These are phyloP conservation scores for Gnatocerus cornutus DNA, from an alignment of 2,888 invertebrate species.

Conservation along the genomic window DNA sequence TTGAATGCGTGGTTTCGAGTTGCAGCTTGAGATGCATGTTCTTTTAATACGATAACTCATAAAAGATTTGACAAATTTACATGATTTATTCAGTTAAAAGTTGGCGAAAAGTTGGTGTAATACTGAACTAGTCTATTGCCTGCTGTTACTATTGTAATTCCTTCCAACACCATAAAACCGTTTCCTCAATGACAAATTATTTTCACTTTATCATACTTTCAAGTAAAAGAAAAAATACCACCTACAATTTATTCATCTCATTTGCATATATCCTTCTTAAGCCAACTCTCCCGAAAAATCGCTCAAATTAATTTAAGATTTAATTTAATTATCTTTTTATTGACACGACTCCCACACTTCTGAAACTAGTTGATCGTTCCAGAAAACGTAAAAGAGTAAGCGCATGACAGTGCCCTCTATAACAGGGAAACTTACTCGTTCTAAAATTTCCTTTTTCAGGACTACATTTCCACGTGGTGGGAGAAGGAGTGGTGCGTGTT, in stretches of 20 bases:
- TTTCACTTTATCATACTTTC: constrained; percentile 21
- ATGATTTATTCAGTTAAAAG: constrained; percentile 45
- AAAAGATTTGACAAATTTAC: constrained; percentile 45
- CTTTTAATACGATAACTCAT: constrained; percentile 45
- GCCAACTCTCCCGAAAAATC: constrained; percentile 26
- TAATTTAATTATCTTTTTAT: constrained; percentile 33
- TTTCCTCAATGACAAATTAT: constrained; percentile 24
- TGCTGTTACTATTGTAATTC: constrained; percentile 10
- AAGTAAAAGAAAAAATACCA: constrained; percentile 23
- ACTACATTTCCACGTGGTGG: constrained; percentile 94
- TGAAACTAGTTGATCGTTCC: constrained; percentile 30
- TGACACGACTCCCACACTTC: constrained; percentile 15
- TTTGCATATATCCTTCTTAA: constrained; percentile 37
- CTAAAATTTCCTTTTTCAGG: constrained; percentile 73
- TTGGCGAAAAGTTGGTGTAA: constrained; percentile 29
- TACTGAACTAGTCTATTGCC: constrained; percentile 17
- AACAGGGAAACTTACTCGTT: constrained; percentile 3
- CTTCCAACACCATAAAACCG: constrained; percentile 5
- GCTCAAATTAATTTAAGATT: constrained; percentile 28
- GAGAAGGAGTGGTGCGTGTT: constrained; percentile 93
- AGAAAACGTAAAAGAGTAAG: too few species aligned
- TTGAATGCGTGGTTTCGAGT: constrained; percentile 29
- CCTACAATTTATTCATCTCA: constrained; percentile 34
- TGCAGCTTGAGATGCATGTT: constrained; percentile 36
- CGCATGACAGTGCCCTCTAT: constrained; percentile 14